Base-by-base conservation (phyloP, 1,140 invertebrate species). In the Drosophila mojavensis region DNA sequence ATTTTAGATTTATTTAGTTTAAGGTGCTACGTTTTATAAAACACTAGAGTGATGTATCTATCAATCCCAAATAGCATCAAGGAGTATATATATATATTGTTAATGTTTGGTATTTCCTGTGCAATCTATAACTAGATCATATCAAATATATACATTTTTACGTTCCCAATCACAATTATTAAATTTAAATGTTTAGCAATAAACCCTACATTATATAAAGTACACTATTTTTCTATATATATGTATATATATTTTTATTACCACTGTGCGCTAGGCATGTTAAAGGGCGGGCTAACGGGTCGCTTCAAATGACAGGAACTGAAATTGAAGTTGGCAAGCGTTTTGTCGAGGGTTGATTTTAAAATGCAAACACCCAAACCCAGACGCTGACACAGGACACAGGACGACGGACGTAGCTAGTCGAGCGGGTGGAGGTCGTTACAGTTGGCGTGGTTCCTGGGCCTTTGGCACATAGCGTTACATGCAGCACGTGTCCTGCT, bases 291-390 rank as follows among this genome's bases (percentile, higher is more conserved):
- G 48, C 39, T 30, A 47, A 67, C 48, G 65, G 55, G 56, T 72
- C 69, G 59, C 66, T 78, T 88, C 67, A 68, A 88, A 88, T 88
- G 83, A 88, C 83, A 88, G 77, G 73, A 66, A 75, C 75, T 83
- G 84, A 83, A 80, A 89, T 88, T 88, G 83, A 88, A 88, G 84
- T 89, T 83, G 83, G 83, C 83, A 88, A 88, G 69, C 73, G 79
- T 66, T 83, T 82, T 89, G 70, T 39, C 63, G 84, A 80, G 83
- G 83, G 83, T 88, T 86, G 83, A 75, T 88, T 86, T 86, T 86
- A 86, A 88, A 86, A 88, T 88, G 84, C 79, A 89, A 89, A 89
- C 83, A 89, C 51, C 72, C 84, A 61, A 69, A 73, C 72, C 59
- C 53, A 73, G 66, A 55, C 47, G 43, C 78, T 15, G 43, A 3